Evolutionary conservation across 1,140 invertebrate species (phyloP).

Genomic region (Delia radicum): DNA sequence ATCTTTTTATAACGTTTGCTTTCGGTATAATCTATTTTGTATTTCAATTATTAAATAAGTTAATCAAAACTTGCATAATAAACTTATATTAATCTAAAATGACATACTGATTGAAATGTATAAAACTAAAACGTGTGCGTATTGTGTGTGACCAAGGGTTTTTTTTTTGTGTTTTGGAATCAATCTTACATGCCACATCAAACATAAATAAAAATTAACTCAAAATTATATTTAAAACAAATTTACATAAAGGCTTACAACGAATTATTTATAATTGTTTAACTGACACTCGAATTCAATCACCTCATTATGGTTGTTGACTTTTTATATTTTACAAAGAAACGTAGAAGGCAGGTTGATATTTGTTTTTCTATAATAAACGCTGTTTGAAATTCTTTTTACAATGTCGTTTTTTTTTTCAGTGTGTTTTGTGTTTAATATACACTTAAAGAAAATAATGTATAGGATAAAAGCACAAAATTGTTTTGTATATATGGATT

Average conservation of each 20-base stretch:
- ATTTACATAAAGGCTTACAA: conserved; percentile 16
- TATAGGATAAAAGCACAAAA: conserved; percentile 3
- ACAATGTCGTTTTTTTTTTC: not conserved
- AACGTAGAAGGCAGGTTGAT: conserved; percentile 7
- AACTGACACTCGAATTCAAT: not conserved
- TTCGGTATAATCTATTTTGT: no score
- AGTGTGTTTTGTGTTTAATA: not conserved
- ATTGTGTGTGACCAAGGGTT: not conserved
- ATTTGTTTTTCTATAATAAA: conserved; percentile 3
- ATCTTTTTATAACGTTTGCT: no score
- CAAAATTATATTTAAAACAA: not conserved
- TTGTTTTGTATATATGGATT: not conserved
- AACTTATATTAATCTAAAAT: no score
- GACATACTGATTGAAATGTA: not conserved
- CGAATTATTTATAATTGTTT: not conserved
- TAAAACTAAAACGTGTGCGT: not conserved
- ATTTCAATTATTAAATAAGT: no score
- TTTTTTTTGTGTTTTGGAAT: conserved; percentile 10
- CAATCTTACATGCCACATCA: conserved; percentile 45
- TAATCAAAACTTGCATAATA: no score
- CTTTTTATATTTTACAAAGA: conserved; percentile 9
- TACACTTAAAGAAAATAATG: conserved; percentile 11
- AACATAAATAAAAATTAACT: conserved; percentile 28
- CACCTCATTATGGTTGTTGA: conserved; percentile 17
- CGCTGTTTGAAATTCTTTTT: not conserved